Percentiles rank a stretch among this genome's conserved stretches.
Evolutionary conservation across 2,113 vertebrate species (phyloP).

Genomic region (Hydrolagus affinis): DNA sequence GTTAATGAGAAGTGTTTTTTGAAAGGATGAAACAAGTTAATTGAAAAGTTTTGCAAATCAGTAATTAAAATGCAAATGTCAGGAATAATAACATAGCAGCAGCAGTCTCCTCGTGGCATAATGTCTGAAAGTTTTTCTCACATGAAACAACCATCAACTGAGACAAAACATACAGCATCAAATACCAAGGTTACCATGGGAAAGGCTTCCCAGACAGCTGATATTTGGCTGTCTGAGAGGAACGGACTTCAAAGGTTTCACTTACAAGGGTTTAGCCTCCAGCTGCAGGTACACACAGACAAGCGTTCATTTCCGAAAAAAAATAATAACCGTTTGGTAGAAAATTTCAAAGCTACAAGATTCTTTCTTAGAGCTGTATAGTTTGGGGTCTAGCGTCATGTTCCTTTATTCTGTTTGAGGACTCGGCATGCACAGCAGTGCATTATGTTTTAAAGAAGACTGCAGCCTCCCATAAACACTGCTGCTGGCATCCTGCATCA

Average conservation of each 20-base stretch:
- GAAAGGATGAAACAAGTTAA: background rate
- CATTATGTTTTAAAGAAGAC: background rate
- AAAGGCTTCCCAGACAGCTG: slow-evolving; percentile 40
- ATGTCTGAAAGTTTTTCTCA: slow-evolving; percentile 7
- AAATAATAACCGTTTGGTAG: slow-evolving; percentile 38
- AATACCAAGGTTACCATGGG: slow-evolving; percentile 37
- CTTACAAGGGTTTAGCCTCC: slow-evolving; percentile 38
- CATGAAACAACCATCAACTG: background rate
- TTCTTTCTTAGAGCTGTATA: background rate
- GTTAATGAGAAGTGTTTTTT: background rate
- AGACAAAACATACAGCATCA: slow-evolving; percentile 37
- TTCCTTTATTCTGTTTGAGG: background rate
- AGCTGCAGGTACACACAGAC: slow-evolving; percentile 43
- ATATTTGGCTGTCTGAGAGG: slow-evolving; percentile 39
- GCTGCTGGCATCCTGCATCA: background rate
- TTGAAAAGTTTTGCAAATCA: slow-evolving; percentile 13
- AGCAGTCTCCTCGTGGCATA: background rate
- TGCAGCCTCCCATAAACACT: background rate
- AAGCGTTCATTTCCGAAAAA: slow-evolving; percentile 38
- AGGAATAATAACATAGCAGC: background rate
- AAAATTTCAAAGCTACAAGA: slow-evolving; percentile 37
- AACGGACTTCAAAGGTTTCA: slow-evolving; percentile 46
- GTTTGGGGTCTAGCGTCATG: slow-evolving; percentile 1
- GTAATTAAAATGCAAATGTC: slow-evolving; percentile 28
- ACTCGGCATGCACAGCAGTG: background rate